Conservation (phyloP, 2,113 vertebrate species). For the Syngnathus floridae region DNA sequence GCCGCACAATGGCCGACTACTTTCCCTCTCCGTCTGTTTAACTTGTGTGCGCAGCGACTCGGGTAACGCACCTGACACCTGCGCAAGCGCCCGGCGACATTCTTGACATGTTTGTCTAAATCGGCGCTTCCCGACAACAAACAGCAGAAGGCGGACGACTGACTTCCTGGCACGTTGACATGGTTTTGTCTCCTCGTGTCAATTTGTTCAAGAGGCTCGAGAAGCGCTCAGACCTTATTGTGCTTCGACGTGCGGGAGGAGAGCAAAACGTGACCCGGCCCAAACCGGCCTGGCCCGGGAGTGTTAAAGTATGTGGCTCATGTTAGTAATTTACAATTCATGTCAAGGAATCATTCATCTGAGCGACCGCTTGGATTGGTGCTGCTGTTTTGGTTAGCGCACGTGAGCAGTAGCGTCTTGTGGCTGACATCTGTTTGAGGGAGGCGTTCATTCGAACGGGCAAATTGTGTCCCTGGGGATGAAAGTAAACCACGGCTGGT, state of each 20-base stretch:
- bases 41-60: background rate
- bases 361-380: too few relatives aligned
- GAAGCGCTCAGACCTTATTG: background rate
- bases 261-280: background rate
- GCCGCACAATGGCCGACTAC: conserved; percentile 32
- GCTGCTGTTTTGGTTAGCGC: too few relatives aligned
- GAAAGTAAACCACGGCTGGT: background rate
- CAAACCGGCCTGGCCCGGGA: background rate
- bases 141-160: background rate
- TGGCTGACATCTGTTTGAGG: too few relatives aligned
- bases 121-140: background rate
- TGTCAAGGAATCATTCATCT: background rate
- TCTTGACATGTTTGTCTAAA: conserved; percentile 13
- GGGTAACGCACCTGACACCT: conserved; percentile 58
- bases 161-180: background rate
- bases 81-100: conserved; percentile 37
- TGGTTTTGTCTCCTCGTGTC: background rate
- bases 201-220: background rate
- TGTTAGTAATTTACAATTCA: background rate
- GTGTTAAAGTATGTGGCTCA: too few relatives aligned
- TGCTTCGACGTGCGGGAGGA: background rate
- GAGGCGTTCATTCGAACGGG: too few relatives aligned
- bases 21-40: conserved; percentile 16
- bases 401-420: too few relatives aligned
- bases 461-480: background rate